A percentile compares a stretch with the other conserved stretches of the same genome.
phyloP scores from a whole-genome alignment of 2,888 invertebrate species.

The Tricholauxania praeusta region DNA sequence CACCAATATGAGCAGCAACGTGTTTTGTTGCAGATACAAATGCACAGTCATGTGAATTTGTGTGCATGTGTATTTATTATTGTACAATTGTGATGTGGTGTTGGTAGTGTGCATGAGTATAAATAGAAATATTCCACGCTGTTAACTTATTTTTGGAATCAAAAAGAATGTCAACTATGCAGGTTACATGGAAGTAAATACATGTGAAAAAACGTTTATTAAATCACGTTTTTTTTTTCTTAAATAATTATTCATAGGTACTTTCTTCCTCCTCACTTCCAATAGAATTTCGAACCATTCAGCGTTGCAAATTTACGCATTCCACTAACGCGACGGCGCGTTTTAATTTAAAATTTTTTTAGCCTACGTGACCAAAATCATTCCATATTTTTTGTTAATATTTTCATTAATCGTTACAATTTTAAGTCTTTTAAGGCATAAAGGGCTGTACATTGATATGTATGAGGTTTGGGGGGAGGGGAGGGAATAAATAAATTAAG shows the following conservation, averaged over 20 bases:
- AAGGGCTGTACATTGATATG: background rate
- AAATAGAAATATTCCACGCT: constrained; percentile 30
- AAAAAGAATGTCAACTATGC: constrained; percentile 28
- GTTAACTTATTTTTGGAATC: constrained; percentile 17
- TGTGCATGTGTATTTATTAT: constrained; percentile 20
- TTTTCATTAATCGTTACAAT: background rate
- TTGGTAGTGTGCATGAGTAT: background rate
- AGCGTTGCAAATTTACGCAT: constrained; percentile 26
- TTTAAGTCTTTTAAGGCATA: background rate
- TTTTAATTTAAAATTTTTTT: background rate
- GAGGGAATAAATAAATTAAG: too few species aligned
- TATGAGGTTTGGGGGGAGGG: too few species aligned
- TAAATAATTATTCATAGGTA: background rate
- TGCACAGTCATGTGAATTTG: constrained; percentile 6
- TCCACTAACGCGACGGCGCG: constrained; percentile 15
- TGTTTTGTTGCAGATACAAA: constrained; percentile 11
- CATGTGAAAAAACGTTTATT: constrained; percentile 3
- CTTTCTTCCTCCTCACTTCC: background rate
- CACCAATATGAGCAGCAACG: background rate
- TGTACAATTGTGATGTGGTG: background rate
- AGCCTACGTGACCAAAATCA: constrained; percentile 37
- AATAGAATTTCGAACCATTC: constrained; percentile 20
- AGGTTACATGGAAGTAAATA: constrained; percentile 27
- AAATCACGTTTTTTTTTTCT: constrained; percentile 26
- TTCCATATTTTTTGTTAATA: background rate